These are phyloP conservation scores for Gymnodraco acuticeps DNA, from an alignment of 2,797 vertebrate species.

Conservation along the genomic window DNA sequence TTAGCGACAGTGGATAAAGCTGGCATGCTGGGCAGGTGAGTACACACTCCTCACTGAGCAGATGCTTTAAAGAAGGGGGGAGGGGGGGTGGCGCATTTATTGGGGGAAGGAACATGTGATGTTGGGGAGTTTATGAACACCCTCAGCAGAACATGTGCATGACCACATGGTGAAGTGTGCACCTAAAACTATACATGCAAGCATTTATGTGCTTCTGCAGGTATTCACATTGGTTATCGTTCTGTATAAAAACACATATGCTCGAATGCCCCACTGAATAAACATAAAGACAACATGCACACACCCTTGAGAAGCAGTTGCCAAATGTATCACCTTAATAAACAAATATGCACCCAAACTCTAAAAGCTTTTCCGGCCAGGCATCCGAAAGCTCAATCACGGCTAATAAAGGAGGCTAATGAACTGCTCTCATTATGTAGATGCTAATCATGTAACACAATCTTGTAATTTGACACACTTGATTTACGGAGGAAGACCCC, in stretches of 20 bases:
- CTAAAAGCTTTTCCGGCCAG: constrained; percentile 36
- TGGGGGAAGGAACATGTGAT: background rate
- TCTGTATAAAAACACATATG: background rate
- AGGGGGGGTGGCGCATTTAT: background rate
- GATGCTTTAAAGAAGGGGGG: constrained; percentile 52
- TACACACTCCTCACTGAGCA: constrained; percentile 48
- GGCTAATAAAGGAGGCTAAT: constrained; percentile 74
- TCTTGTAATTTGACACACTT: constrained; percentile 82
- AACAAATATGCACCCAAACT: constrained; percentile 47
- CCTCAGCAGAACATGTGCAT: background rate
- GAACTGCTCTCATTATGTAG: constrained; percentile 79
- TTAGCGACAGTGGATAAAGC: constrained; percentile 47
- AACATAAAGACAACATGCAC: constrained; percentile 1
- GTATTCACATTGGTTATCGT: background rate
- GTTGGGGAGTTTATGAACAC: background rate
- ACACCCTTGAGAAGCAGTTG: constrained; percentile 15
- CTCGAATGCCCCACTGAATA: background rate
- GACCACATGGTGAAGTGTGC: background rate
- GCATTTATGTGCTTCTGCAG: background rate
- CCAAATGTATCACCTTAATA: constrained; percentile 36
- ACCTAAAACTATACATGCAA: background rate
- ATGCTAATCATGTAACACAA: constrained; percentile 80
- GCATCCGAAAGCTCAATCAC: constrained; percentile 70
- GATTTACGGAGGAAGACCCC: constrained; percentile 65
- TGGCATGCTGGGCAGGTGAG: constrained; percentile 66